Conservation (phyloP, 2,113 vertebrate genomes). For the Felis chaus region DNA sequence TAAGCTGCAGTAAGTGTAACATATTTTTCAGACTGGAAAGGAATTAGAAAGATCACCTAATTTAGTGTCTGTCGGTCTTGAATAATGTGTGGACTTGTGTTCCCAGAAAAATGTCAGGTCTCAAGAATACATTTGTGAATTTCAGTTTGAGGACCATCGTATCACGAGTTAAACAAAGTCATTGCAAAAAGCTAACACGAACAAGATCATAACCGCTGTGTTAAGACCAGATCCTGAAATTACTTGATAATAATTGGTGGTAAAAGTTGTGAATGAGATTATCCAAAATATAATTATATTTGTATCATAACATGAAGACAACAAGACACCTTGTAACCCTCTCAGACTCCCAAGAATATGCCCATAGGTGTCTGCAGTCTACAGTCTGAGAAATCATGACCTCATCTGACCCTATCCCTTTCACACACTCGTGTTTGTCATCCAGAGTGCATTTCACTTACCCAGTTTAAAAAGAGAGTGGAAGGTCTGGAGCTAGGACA, state of each 20-base stretch:
- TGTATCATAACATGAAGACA: background rate
- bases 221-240: conserved; percentile 35
- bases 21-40: conserved; percentile 1
- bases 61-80: conserved; percentile 33
- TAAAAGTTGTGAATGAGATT: background rate
- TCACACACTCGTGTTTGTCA: background rate
- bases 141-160: conserved; percentile 10
- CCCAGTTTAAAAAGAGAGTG: background rate
- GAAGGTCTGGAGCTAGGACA: background rate
- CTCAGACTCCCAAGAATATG: background rate
- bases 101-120: conserved; percentile 33
- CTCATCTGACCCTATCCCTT: background rate
- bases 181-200: background rate
- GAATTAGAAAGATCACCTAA: conserved; percentile 28
- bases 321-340: background rate
- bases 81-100: background rate
- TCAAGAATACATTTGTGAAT: conserved; percentile 39
- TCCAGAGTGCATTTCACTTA: background rate
- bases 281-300: background rate
- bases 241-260: background rate
- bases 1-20: background rate
- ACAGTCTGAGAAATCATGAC: background rate
- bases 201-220: background rate
- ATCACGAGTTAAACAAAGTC: conserved; percentile 2
- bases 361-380: background rate